Conservation (phyloP, 2,113 vertebrate species). For the Hyperopisus bebe region DNA sequence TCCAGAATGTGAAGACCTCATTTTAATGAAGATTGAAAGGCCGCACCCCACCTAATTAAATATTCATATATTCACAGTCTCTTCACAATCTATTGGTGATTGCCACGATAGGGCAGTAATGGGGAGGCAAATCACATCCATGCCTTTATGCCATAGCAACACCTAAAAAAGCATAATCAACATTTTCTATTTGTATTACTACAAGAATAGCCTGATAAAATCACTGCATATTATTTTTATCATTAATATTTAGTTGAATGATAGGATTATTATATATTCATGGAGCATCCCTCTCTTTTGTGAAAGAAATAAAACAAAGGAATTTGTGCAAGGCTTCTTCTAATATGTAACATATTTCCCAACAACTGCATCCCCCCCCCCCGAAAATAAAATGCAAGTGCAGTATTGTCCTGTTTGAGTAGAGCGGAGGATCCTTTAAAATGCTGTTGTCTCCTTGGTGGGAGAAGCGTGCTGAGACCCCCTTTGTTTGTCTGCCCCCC, state of each 20-base stretch:
- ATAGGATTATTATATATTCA: background rate
- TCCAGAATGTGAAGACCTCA: slow-evolving; percentile 2
- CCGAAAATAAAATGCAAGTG: background rate
- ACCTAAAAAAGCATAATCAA: background rate
- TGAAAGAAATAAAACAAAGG: background rate
- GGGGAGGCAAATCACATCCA: background rate
- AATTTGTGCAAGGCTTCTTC: background rate
- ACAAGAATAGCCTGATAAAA: background rate
- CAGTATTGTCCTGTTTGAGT: background rate
- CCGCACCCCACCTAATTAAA: background rate
- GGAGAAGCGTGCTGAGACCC: background rate
- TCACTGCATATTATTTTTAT: background rate
- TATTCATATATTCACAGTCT: background rate
- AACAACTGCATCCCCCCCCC: background rate
- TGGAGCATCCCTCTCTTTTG: background rate
- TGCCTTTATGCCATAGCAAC: background rate
- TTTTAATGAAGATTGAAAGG: background rate
- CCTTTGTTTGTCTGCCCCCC: background rate
- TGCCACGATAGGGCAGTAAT: background rate
- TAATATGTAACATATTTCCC: background rate
- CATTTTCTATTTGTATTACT: background rate
- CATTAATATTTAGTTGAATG: background rate
- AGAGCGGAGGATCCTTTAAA: background rate
- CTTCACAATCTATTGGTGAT: background rate
- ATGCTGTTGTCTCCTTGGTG: background rate